These are phyloP conservation scores for Lysandra bellargus DNA, from an alignment of 2,888 invertebrate species.

Conservation along the genomic window DNA sequence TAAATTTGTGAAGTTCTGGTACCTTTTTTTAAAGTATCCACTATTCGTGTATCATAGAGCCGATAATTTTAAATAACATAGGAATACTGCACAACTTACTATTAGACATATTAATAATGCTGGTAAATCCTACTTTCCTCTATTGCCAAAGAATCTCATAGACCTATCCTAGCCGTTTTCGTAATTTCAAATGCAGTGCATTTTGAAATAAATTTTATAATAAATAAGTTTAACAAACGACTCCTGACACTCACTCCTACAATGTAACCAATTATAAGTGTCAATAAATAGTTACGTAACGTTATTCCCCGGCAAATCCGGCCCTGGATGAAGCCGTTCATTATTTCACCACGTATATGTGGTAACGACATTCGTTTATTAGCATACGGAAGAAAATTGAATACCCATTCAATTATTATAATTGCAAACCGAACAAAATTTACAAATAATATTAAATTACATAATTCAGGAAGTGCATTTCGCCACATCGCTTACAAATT, in stretches of 20 bases:
- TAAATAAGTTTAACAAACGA: constrained; percentile 30
- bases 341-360: constrained; percentile 37
- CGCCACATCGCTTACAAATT: constrained; percentile 37
- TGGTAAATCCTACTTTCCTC: neutral
- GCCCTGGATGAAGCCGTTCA: constrained; percentile 36
- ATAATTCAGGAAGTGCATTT: constrained; percentile 34
- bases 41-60: too few relatives aligned
- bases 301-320: constrained; percentile 32
- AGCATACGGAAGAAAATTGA: constrained; percentile 38
- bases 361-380: constrained; percentile 38
- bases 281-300: constrained; percentile 24
- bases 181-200: constrained; percentile 30
- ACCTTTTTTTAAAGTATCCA: too few relatives aligned
- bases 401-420: constrained; percentile 37
- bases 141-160: neutral
- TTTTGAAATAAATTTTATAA: constrained; percentile 35
- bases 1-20: too few relatives aligned
- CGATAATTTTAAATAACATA: too few relatives aligned
- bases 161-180: neutral
- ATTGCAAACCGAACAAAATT: constrained; percentile 32
- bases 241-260: constrained; percentile 11
- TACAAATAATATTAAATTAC: constrained; percentile 35
- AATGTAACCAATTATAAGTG: neutral
- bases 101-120: too few relatives aligned
- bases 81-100: neutral